Conservation (phyloP, 2,113 vertebrate genomes). For the Salminus brasiliensis region DNA sequence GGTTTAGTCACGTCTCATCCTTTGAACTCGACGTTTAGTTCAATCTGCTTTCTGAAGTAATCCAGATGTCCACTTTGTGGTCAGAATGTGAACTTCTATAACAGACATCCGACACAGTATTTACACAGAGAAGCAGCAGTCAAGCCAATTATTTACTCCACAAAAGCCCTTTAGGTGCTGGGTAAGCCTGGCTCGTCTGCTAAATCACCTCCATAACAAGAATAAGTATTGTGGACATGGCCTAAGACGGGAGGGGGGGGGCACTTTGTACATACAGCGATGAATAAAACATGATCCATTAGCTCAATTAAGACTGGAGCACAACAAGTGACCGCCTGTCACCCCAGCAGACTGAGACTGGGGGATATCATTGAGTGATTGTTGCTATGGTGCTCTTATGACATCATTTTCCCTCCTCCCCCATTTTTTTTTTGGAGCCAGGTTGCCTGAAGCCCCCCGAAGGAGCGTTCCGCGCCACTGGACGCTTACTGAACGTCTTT, state of each 20-base stretch:
- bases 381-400: neutral
- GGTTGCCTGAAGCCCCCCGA: neutral
- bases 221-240: slow-evolving; percentile 9
- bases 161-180: slow-evolving; percentile 34
- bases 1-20: too few relatives aligned
- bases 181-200: neutral
- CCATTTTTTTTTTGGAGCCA: neutral
- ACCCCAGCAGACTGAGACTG: slow-evolving; percentile 13
- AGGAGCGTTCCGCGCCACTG: neutral
- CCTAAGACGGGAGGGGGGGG: neutral
- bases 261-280: slow-evolving; percentile 25
- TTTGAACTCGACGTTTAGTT: neutral
- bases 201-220: slow-evolving; percentile 31
- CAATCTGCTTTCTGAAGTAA: neutral
- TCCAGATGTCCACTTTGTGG: neutral
- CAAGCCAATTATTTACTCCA: slow-evolving; percentile 38
- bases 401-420: neutral
- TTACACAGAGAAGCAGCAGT: neutral
- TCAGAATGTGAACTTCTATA: neutral
- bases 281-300: slow-evolving; percentile 67
- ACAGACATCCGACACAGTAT: neutral
- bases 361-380: neutral
- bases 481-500: neutral
- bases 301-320: slow-evolving; percentile 56
- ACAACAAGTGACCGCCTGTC: slow-evolving; percentile 37